Evolutionary conservation across 30 jellyfish, hydroid and myxozoan species (phyloP).

Genomic region (Nemopilema nomurai): DNA sequence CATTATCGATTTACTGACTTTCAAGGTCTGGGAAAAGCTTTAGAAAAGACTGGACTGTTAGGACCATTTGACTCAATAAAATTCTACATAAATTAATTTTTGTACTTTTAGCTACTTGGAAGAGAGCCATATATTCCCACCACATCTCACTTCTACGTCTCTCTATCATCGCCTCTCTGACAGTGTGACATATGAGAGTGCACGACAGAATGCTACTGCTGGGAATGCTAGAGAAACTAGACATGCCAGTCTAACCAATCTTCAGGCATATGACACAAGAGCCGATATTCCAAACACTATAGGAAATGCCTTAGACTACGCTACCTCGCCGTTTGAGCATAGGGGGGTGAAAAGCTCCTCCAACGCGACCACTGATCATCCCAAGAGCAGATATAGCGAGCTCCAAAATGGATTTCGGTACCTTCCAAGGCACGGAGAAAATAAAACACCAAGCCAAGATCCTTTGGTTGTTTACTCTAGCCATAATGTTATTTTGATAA

Average conservation of each 20-base stretch:
- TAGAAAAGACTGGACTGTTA: too few relatives aligned
- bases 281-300: neutral
- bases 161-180: neutral
- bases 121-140: neutral
- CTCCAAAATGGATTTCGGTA: neutral
- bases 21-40: too few relatives aligned
- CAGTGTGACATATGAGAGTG: neutral
- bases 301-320: neutral
- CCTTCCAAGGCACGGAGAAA: too few relatives aligned
- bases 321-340: neutral
- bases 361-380: neutral
- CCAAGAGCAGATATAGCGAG: neutral
- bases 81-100: too few relatives aligned
- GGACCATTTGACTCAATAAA: too few relatives aligned
- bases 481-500: constrained; percentile 15
- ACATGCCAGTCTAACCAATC: neutral
- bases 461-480: constrained; percentile 16
- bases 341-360: neutral
- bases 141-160: neutral
- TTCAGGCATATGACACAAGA: neutral
- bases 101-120: neutral
- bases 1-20: too few relatives aligned
- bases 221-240: too few relatives aligned
- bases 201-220: neutral
- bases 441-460: neutral